Percentiles rank a stretch among this genome's conserved stretches.
Evolutionary conservation across 2,888 invertebrate species (phyloP).

Genomic region (Linnaemya tessellans): DNA sequence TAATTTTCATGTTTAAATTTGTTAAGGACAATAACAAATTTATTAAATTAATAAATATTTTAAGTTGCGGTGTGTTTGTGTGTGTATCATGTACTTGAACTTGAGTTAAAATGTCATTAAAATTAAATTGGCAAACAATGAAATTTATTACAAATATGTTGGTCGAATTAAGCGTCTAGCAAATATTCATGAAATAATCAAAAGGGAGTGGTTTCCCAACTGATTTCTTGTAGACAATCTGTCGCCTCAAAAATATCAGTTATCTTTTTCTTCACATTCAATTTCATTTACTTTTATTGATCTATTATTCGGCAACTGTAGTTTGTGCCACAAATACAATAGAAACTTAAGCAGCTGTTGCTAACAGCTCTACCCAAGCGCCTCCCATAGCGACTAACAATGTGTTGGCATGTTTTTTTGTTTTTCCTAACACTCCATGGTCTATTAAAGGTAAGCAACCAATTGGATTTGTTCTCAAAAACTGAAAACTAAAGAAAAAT

Average conservation of each 20-base stretch:
- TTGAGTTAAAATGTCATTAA: constrained; percentile 37
- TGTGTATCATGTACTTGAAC: constrained; percentile 50
- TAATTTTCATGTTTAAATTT: constrained; percentile 31
- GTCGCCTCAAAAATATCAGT: not conserved
- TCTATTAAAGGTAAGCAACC: not conserved
- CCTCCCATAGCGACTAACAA: not conserved
- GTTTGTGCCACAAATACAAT: not conserved
- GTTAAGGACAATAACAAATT: constrained; percentile 22
- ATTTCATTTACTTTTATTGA: not conserved
- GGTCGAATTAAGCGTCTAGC: not conserved
- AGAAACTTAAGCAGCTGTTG: not conserved
- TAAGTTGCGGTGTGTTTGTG: constrained; percentile 5
- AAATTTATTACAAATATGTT: not conserved
- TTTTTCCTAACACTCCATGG: not conserved
- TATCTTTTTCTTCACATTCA: not conserved
- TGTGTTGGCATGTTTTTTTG: not conserved
- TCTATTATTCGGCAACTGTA: not conserved
- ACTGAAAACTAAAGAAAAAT: constrained; percentile 7
- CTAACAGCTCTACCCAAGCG: not conserved
- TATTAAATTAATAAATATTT: constrained; percentile 13
- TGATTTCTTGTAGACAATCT: constrained; percentile 1
- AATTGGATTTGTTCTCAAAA: not conserved
- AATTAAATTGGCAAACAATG: not conserved
- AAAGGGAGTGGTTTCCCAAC: constrained; percentile 22
- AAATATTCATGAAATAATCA: not conserved